phyloP scores from a whole-genome alignment of 2,113 vertebrate species.

The Pagrus major region DNA sequence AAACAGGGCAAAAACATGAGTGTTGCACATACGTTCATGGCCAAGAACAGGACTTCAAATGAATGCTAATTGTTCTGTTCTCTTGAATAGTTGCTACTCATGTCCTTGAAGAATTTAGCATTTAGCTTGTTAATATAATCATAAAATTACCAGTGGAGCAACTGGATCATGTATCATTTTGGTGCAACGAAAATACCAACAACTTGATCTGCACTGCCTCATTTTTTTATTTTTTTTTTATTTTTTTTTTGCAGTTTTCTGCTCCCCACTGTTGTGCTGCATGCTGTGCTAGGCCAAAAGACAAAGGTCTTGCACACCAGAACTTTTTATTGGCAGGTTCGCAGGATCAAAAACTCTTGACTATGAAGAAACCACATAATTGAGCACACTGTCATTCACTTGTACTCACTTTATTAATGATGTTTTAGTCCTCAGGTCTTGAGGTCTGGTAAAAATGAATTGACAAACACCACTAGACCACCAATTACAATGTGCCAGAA shows the following conservation, averaged over 20 bases:
- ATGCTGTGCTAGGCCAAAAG: background rate
- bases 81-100: too few relatives aligned
- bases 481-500: background rate
- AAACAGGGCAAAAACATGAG: too few relatives aligned
- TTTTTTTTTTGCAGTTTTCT: background rate
- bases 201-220: background rate
- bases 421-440: background rate
- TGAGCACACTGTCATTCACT: background rate
- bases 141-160: background rate
- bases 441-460: background rate
- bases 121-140: background rate
- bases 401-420: background rate
- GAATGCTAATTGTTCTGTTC: too few relatives aligned
- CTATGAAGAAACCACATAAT: background rate
- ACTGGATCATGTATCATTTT: background rate
- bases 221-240: too few relatives aligned
- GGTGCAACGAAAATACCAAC: background rate
- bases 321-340: background rate
- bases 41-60: too few relatives aligned
- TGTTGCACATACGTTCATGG: too few relatives aligned
- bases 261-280: background rate
- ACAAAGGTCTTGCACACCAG: background rate
- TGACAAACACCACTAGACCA: background rate
- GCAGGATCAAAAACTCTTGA: background rate
- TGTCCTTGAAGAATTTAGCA: background rate